These are phyloP conservation scores for Sturnira hondurensis DNA, from an alignment of 2,113 vertebrate genomes.

Conservation along the genomic window DNA sequence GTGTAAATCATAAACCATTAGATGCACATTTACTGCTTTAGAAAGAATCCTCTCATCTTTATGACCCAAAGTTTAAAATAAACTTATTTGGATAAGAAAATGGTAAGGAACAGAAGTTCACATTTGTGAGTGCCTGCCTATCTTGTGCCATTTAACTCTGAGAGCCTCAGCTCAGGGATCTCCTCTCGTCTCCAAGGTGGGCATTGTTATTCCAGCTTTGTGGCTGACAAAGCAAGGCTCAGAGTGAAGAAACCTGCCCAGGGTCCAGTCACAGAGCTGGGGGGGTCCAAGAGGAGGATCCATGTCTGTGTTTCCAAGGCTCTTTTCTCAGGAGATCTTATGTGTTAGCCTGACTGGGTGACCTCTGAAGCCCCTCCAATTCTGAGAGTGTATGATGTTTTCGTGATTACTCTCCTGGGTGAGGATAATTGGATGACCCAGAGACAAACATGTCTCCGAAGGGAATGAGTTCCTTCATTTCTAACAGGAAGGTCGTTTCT, in stretches of 20 bases:
- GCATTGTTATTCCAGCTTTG: background rate
- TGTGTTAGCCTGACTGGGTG: background rate
- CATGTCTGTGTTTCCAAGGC: background rate
- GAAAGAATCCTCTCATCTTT: background rate
- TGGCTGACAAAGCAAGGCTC: background rate
- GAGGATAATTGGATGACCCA: slow-evolving; percentile 45
- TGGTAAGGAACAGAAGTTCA: background rate
- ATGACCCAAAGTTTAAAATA: background rate
- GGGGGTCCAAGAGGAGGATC: background rate
- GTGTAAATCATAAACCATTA: background rate
- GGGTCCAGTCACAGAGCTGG: background rate
- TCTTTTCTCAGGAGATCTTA: background rate
- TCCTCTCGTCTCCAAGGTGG: background rate
- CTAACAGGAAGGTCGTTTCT: background rate
- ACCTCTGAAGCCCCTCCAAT: background rate
- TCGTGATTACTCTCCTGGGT: background rate
- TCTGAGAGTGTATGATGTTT: accelerated
- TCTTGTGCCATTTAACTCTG: background rate
- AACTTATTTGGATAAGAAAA: background rate
- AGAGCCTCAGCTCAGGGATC: background rate
- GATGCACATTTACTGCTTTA: background rate
- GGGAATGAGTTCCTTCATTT: background rate
- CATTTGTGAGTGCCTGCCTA: background rate
- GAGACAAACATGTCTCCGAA: background rate
- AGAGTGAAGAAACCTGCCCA: background rate